Base-by-base conservation (phyloP, 2,113 vertebrate species). In the Cyanistes caeruleus region DNA sequence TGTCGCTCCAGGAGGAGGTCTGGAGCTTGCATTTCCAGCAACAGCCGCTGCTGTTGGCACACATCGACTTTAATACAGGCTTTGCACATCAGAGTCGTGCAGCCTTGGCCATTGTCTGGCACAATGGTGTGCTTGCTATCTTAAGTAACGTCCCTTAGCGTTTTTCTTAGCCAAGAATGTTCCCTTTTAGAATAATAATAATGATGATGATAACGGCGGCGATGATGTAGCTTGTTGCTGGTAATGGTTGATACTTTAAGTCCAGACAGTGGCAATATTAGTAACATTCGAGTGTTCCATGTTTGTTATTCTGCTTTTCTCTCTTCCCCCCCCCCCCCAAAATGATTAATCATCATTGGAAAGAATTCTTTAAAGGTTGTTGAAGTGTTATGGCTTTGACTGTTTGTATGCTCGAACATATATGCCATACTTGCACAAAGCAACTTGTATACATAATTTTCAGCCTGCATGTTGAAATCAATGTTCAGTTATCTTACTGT, bases 101-200 rank as follows among this genome's bases (percentile, higher is more conserved):
- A 33, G 84, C 24, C 68, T 60, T 94, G 86, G 87, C 90, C 76
- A 65, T 94, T 97, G 96, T 97, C 95, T 95, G 80, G 85, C 88
- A 87, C 76, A 83, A 82, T 86, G 82, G 52, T 82, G 44, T 88
- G 65, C 80, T 90, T 51, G 35, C 73, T 91, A 75, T 89, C 86
- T 93, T 37, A 64, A 76, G 73, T 49, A 62, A 55, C 13, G 37
- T 67, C 90, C 65, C 49, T 67, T 43, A 28, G 41, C 22, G 20
- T 49, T 90, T 67, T 55, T 55, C 51, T 52, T 52, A 67, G 28
- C 58, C 39, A 43, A 85, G 56, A 87, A 76, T 37, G 56, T 49
- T 75, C 58, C 41, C 51, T 65, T 84, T 86, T 55, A 91, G 41
- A 80, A 52, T 20, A 77, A 23, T 35, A 39, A 25, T 76, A 68